A percentile compares a stretch with the other conserved stretches of the same genome.
phyloP scores from a whole-genome alignment of 2,113 vertebrate species.

The Rhynchomys soricoides region DNA sequence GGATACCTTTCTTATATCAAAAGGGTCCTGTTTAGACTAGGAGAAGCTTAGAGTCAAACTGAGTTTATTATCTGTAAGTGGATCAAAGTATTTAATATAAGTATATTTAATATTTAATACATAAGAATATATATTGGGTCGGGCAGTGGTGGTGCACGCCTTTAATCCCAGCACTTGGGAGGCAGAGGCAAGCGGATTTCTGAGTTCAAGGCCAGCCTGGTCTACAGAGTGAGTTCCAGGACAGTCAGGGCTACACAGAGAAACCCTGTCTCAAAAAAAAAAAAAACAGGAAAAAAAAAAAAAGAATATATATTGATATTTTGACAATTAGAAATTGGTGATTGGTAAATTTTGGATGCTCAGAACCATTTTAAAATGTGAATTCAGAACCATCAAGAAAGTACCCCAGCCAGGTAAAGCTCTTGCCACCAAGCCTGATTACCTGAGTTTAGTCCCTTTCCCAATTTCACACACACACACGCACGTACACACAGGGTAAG shows the following conservation, averaged over 20 bases:
- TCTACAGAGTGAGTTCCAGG: no score
- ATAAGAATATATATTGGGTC: not conserved
- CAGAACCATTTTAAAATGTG: not conserved
- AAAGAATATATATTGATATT: not conserved
- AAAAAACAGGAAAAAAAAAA: no score
- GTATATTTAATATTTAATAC: not conserved
- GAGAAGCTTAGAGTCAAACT: not conserved
- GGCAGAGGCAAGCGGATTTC: no score
- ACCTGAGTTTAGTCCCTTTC: not conserved
- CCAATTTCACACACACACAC: not conserved
- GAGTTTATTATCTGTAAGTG: not conserved
- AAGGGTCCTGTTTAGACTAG: not conserved
- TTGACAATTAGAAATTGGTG: not conserved
- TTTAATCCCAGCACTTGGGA: no score
- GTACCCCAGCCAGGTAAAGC: not conserved
- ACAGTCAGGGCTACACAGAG: no score
- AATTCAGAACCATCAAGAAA: not conserved
- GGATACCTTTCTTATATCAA: not conserved
- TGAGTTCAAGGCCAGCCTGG: no score
- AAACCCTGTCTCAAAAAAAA: no score
- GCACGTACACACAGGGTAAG: not conserved
- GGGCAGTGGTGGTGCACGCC: no score
- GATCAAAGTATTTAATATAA: not conserved
- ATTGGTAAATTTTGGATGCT: slow-evolving; percentile 29
- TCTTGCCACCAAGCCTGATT: not conserved